Evolutionary conservation across 2,888 invertebrate species (phyloP).

Genomic region (Harmothoe impar): DNA sequence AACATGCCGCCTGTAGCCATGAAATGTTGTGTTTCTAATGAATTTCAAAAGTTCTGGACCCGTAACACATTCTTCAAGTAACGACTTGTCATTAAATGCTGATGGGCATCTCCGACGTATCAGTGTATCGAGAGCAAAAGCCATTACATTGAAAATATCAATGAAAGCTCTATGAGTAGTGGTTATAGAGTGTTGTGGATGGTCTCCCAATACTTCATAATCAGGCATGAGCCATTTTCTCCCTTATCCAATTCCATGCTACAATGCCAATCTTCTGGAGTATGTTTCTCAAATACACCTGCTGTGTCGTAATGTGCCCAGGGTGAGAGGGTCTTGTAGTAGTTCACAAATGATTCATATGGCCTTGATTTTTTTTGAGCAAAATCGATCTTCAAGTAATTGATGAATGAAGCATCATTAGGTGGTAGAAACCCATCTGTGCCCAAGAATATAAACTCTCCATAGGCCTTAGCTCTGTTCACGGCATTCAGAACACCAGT

Average conservation of each 20-base stretch:
- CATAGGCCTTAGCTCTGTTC: neutral
- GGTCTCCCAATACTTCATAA: neutral
- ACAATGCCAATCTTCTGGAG: neutral
- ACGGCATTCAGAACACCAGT: neutral
- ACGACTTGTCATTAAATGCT: too few relatives aligned
- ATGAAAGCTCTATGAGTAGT: constrained; percentile 60
- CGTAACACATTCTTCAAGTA: constrained; percentile 70
- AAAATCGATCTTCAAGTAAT: neutral
- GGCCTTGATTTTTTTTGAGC: neutral
- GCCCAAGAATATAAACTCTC: constrained; percentile 48
- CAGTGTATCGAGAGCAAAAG: constrained; percentile 72
- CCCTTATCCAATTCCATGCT: neutral
- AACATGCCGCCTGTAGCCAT: constrained; percentile 71
- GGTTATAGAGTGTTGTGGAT: neutral
- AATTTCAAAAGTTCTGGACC: constrained; percentile 70
- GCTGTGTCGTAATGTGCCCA: neutral
- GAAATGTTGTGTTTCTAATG: constrained; percentile 71
- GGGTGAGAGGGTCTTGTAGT: neutral
- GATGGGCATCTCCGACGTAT: constrained; percentile 72
- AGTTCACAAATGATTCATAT: neutral
- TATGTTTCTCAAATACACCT: too few relatives aligned
- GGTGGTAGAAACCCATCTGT: neutral
- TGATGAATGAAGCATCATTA: neutral
- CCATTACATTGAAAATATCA: constrained; percentile 75
- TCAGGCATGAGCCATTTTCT: neutral